A percentile compares a stretch with the other conserved stretches of the same genome.
Evolutionary conservation across 1,140 invertebrate species (phyloP).

Genomic region (Drosophila prosaltans): DNA sequence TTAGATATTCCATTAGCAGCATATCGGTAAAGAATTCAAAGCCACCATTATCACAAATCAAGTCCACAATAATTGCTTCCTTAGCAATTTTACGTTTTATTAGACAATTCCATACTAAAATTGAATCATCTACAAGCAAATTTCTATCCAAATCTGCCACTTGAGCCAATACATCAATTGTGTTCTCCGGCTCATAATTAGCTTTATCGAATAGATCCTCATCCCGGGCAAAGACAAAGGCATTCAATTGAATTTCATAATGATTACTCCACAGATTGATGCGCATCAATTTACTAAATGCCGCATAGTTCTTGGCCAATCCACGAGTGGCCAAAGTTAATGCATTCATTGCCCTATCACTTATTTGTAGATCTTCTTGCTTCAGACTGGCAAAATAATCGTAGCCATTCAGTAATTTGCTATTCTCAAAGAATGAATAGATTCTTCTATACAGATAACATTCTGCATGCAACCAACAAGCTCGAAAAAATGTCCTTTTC

Average conservation of each 20-base stretch:
- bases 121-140: conserved; percentile 88
- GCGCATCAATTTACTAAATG: conserved; percentile 85
- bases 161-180: conserved; percentile 85
- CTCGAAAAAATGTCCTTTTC: conserved; percentile 88
- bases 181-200: neutral
- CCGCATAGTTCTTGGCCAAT: conserved; percentile 70
- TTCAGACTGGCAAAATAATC: conserved; percentile 93
- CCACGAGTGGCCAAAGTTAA: conserved; percentile 81
- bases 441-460: conserved; percentile 96
- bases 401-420: conserved; percentile 87
- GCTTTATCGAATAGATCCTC: conserved; percentile 84
- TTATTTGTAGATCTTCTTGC: conserved; percentile 85
- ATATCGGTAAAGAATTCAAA: conserved; percentile 97
- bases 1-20: conserved; percentile 91
- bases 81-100: conserved; percentile 15
- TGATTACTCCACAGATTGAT: conserved; percentile 90
- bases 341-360: conserved; percentile 84
- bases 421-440: conserved; percentile 89
- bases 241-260: conserved; percentile 88
- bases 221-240: conserved; percentile 86
- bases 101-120: conserved; percentile 84
- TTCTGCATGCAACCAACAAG: conserved; percentile 94
- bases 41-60: conserved; percentile 96
- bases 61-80: conserved; percentile 85
- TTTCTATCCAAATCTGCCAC: conserved; percentile 87